A percentile compares a stretch with the other conserved stretches of the same genome.
These are phyloP conservation scores for Chaetura pelagica DNA, from an alignment of 2,113 vertebrate species.

Conservation along the genomic window DNA sequence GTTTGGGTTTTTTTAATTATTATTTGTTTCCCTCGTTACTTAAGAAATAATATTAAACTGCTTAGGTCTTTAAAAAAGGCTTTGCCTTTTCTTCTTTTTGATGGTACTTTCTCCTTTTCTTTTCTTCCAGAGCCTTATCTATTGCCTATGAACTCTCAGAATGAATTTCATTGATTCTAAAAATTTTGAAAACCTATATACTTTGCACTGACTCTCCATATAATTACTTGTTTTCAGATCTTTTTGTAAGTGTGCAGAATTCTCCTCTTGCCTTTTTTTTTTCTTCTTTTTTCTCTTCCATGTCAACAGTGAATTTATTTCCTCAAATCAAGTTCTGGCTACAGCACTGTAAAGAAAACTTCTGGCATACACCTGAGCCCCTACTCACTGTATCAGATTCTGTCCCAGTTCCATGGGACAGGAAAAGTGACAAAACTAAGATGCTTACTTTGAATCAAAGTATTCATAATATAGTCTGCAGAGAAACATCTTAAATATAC, in stretches of 20 bases:
- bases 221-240: conserved; percentile 10
- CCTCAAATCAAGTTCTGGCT: conserved; percentile 42
- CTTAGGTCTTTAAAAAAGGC: background rate
- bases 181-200: background rate
- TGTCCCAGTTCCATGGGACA: background rate
- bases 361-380: background rate
- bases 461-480: background rate
- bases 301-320: conserved; percentile 1
- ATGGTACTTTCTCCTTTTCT: background rate
- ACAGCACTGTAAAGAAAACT: conserved; percentile 15
- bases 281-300: background rate
- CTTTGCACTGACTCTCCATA: background rate
- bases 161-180: background rate
- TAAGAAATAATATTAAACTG: background rate
- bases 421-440: background rate
- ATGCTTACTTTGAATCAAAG: background rate
- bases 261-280: background rate
- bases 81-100: background rate
- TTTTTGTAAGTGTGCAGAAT: conserved; percentile 46
- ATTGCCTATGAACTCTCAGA: background rate
- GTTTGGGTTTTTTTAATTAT: background rate
- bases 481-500: background rate
- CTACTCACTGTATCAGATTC: conserved; percentile 3
- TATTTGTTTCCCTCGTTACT: background rate
- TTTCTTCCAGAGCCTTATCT: background rate